These are phyloP conservation scores for Diarsia dahlii DNA, from an alignment of 2,888 invertebrate genomes.

Conservation along the genomic window DNA sequence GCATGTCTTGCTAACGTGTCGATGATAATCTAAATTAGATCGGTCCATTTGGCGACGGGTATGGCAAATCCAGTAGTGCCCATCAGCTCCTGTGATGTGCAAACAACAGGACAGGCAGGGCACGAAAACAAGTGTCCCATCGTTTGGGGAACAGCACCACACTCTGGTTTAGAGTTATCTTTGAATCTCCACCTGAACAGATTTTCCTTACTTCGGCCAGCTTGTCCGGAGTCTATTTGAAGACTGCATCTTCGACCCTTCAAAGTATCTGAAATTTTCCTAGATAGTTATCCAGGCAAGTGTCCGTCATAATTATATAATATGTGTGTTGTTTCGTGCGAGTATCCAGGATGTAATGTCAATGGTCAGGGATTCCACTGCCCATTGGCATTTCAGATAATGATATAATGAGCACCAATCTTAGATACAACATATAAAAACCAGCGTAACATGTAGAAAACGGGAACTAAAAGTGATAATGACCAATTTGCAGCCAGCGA, in stretches of 20 bases:
- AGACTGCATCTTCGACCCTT: neutral
- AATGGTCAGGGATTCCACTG: slow-evolving; percentile 15
- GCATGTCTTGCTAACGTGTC: no score
- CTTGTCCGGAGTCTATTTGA: neutral
- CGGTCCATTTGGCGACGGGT: no score
- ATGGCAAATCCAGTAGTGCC: no score
- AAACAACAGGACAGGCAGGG: neutral
- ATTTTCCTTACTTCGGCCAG: neutral
- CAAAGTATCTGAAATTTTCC: neutral
- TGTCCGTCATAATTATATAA: neutral
- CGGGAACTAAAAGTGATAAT: slow-evolving; percentile 61
- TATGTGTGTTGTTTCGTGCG: neutral
- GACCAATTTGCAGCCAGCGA: slow-evolving; percentile 57
- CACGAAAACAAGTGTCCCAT: neutral
- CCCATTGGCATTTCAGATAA: slow-evolving; percentile 44
- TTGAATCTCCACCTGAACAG: neutral
- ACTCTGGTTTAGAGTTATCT: neutral
- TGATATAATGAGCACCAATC: slow-evolving; percentile 46
- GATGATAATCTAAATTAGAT: no score
- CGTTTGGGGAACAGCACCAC: neutral
- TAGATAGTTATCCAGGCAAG: neutral
- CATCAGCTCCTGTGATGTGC: neutral
- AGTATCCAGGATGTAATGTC: slow-evolving; percentile 7
- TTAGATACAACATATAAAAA: slow-evolving; percentile 55
- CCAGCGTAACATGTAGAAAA: slow-evolving; percentile 53